Base-by-base conservation (phyloP, 2,888 invertebrate species). In the Deilephila porcellus region DNA sequence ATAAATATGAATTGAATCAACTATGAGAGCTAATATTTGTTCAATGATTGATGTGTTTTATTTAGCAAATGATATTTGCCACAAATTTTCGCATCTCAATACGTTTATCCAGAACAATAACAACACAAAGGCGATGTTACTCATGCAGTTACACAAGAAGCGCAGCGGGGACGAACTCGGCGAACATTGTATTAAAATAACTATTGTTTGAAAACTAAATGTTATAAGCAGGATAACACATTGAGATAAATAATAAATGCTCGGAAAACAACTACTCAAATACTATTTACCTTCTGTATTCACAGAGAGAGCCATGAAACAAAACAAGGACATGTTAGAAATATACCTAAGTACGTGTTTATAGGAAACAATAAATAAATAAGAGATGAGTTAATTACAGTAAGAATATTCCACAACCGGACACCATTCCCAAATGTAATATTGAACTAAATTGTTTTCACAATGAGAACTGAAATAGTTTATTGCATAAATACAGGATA, bases 291-390 rank as follows among this genome's bases (percentile, higher is more conserved):
- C 94, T 94, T 94, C 93, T 93, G 88, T 87, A 81, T 86, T 85
- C 86, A 85, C 79, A 84, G 85, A 83, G 88, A 83, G 81, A 89
- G 85, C 82, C 94, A 94, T 94, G 94, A 82, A 94, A 94, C 92
- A 94, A 93, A 91, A 91, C 82, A 91, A 84, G 78, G 71, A 76
- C 76, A 73, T 75, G 77, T 82, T 82, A 80, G 73, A 78, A 73
- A 70, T 56, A 64, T 59, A 75, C 4, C 19, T 6, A 62, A n/a
- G 6, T 60, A 32, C 20, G 56, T 70, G 32, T 56, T 56, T 56
- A 32, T 56, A 7, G 25, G 60, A 20, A 11, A n/a, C 14, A 62
- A 62, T 62, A 17, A 29, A 29, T 60, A 60, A 60, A 8, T 20
- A 60, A 6, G 62, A 62, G 7, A 20, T 29, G n/a, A 62, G 25